Evolutionary conservation across 64 coral and sea anemone genomes (phyloP).

Genomic region (Porites australiensis): DNA sequence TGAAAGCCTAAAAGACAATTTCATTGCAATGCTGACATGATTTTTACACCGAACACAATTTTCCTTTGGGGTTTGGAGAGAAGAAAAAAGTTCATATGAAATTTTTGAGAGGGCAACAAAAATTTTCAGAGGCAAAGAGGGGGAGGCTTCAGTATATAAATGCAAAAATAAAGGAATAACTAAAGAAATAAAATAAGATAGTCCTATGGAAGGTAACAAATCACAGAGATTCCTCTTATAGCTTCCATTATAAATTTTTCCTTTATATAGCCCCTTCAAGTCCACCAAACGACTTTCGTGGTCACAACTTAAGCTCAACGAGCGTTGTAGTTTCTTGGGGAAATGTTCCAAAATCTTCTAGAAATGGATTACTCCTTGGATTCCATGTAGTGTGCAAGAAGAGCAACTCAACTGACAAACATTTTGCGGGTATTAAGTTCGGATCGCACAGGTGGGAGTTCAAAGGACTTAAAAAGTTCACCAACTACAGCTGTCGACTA

Average conservation of each 20-base stretch:
- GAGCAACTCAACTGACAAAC: background rate
- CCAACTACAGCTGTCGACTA: background rate
- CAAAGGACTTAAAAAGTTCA: background rate
- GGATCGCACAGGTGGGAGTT: background rate
- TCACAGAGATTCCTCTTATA: too few relatives aligned
- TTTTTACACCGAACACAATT: too few relatives aligned
- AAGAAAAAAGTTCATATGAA: too few relatives aligned
- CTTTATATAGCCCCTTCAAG: background rate
- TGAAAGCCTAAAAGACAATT: too few relatives aligned
- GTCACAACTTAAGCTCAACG: slow-evolving; percentile 40
- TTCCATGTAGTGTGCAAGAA: background rate
- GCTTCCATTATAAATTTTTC: background rate
- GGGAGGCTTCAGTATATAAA: too few relatives aligned
- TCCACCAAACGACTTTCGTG: background rate
- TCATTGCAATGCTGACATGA: too few relatives aligned
- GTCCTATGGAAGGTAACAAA: too few relatives aligned
- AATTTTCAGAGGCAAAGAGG: too few relatives aligned
- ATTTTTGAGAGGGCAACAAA: too few relatives aligned
- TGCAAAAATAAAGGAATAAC: too few relatives aligned
- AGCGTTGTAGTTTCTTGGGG: background rate
- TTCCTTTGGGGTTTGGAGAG: too few relatives aligned
- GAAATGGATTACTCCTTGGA: slow-evolving; percentile 19
- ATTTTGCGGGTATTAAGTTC: background rate
- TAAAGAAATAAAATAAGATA: too few relatives aligned
- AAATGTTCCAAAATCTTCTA: slow-evolving; percentile 6